phyloP scores from a whole-genome alignment of 2,888 invertebrate genomes.

The Phragmatobia fuliginosa region DNA sequence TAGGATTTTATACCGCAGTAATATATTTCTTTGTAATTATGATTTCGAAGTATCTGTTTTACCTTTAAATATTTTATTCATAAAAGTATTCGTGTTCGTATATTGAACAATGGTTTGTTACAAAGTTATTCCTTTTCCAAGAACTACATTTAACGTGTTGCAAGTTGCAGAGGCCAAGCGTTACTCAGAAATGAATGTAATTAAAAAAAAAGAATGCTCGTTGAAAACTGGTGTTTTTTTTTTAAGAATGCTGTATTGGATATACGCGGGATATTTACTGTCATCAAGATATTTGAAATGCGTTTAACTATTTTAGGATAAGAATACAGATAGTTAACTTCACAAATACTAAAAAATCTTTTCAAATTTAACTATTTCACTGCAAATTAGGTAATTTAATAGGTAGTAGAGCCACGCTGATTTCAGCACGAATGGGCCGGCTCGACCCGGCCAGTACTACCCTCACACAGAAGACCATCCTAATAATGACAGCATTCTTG shows the following conservation, averaged over 20 bases:
- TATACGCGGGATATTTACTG: neutral
- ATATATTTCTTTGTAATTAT: too few species aligned
- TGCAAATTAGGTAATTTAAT: too few species aligned
- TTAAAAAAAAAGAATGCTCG: neutral
- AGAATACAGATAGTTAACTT: too few species aligned
- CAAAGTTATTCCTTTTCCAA: conserved; percentile 3
- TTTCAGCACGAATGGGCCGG: too few species aligned
- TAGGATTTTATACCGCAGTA: too few species aligned
- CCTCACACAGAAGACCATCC: too few species aligned
- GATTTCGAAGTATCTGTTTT: neutral
- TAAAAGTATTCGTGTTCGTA: neutral
- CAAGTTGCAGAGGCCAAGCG: neutral
- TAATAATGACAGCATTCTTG: too few species aligned
- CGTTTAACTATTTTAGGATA: too few species aligned
- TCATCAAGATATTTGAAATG: neutral
- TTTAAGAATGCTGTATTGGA: neutral
- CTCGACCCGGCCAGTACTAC: too few species aligned
- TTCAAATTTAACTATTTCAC: too few species aligned
- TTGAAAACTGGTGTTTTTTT: neutral
- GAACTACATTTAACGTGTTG: neutral
- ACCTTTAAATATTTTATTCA: neutral
- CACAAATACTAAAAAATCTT: too few species aligned
- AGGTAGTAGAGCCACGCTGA: too few species aligned
- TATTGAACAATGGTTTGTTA: neutral
- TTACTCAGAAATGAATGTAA: neutral